Conservation (phyloP, 1,140 invertebrate species). For the Schlechtendalia chinensis region DNA sequence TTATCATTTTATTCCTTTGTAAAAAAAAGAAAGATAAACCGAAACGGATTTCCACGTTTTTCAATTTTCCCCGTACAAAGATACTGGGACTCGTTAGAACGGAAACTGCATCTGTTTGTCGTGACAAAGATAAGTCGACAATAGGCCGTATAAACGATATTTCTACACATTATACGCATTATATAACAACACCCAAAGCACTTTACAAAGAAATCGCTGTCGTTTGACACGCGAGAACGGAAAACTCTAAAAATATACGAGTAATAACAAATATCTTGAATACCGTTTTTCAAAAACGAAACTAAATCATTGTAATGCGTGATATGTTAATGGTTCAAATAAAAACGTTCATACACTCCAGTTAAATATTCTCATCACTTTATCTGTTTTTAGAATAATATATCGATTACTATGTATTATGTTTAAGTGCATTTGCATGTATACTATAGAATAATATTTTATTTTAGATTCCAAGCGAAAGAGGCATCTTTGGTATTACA, state of each 20-base stretch:
- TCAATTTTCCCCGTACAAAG: background rate
- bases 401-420: too few relatives aligned
- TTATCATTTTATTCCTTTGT: background rate
- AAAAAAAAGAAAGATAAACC: background rate
- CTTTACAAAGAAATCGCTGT: background rate
- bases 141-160: background rate
- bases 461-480: too few relatives aligned
- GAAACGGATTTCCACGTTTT: background rate
- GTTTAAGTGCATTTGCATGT: too few relatives aligned
- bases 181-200: background rate
- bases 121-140: conserved; percentile 7
- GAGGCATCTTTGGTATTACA: too few relatives aligned
- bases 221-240: background rate
- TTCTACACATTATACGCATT: background rate
- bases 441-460: too few relatives aligned
- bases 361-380: background rate
- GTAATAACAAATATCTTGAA: background rate
- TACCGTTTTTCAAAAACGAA: background rate
- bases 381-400: too few relatives aligned
- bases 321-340: too few relatives aligned
- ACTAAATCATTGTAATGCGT: background rate
- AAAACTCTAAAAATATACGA: background rate
- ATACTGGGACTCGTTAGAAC: background rate
- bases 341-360: too few relatives aligned
- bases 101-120: background rate